Evolutionary conservation across 2,888 invertebrate genomes (phyloP), one percentile per base, ranked within the genome.

Genomic region (Rotaria socialis): DNA sequence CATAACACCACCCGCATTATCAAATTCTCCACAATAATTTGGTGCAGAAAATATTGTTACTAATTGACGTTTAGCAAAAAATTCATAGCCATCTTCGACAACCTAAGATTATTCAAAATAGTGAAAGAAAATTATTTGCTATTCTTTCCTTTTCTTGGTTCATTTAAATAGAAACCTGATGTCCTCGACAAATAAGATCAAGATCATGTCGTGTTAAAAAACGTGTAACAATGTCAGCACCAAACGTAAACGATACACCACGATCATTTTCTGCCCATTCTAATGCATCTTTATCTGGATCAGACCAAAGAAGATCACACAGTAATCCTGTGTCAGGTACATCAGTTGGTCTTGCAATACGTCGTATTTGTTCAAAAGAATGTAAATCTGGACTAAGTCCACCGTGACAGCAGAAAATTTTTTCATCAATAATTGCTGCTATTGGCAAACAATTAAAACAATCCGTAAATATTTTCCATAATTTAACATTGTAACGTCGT

Each of bases 161-260:
- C 3, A 22, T 55, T 55, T 4, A 55, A 55, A 22, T 16, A 14
- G 4, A 35, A 67, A 94, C 94, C 93, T 99, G 99, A 93, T 99
- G 99, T 89, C 98, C 99, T 91, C 99, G 94, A 93, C 99, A 99
- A 92, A 99, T 99, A 92, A 99, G 94, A 93, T 99, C 99, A 91
- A 99, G 95, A 93, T 99, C 98, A 92, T 99, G 98, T 93, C 98
- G 97, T 92, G 97, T 96, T 91, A 99, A 93, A 93, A 99, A 99
- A 93, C 99, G 98, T 90, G 96, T 96, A 85, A 99, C 99, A 90
- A 99, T 96, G 93, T 99, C 98, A 85, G 96, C 96, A 90, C 99
- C 98, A 92, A 99, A 98, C 52, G 94, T 47, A n/a, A 47, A 80
- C 14, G 80, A 80, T 24, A 80, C 80, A 47, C 80, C 80, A 47